Evolutionary conservation across 2,888 invertebrate species (phyloP), one percentile per base, ranked within the genome.

Genomic region (Exocentrus adspersus): DNA sequence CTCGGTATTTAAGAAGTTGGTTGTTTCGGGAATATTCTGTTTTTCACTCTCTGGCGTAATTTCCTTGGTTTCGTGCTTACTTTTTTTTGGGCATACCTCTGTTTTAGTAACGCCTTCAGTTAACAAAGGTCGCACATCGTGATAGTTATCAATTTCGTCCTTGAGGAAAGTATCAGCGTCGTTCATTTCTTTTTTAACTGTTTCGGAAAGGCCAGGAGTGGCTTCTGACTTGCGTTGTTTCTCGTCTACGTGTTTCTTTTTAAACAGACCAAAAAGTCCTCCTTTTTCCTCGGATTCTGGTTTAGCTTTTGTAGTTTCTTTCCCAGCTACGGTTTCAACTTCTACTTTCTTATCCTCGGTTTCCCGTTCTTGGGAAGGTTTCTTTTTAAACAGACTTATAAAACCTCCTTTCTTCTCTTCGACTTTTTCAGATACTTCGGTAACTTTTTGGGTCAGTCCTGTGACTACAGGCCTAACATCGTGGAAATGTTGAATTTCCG

Each of bases 1-100:
- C 53, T 75, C 72, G 2, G 64, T 70, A 41, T 68, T 72, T 6
- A 69, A 48, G 37, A 72, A 73, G 52, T 69, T 70, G 0, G 69
- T 65, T 5, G 71, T 72, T 51, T 75, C 67, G 21, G 70, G 68
- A 46, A 69, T 63, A 45, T 60, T 57, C 58, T 72, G 72, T 10
- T 50, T 56, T 52, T 67, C 64, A 32, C 64, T 71, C 1, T 71
- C 62, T 37, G 64, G 50, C 20, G 21, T 14, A 42, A 50, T 37
- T 52, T 48, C 42, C 4, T 30, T n/a, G n/a, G n/a, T n/a, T n/a
- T n/a, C 48, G n/a, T 7, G 1, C 2, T 43, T 43, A 1, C 17
- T 43, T 43, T 43, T 37, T 37, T 9, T 37, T 3, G n/a, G 37
- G 37, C 37, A n/a, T 12, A n/a, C 37, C 14, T 52, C 51, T 32